These are phyloP conservation scores for Mellivora capensis DNA, from an alignment of 2,113 vertebrate species.

Conservation along the genomic window DNA sequence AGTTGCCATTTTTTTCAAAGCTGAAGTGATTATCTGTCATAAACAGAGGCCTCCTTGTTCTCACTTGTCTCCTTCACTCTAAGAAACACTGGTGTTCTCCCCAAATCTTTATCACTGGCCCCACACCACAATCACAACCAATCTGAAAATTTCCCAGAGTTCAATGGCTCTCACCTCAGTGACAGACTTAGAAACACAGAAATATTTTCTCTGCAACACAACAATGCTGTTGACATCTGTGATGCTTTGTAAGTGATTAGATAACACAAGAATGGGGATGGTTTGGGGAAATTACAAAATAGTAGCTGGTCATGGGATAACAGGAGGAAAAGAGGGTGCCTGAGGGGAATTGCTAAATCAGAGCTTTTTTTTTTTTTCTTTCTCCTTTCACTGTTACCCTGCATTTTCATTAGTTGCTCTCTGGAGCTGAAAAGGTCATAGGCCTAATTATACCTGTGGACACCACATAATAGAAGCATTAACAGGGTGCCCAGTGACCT, in stretches of 20 bases:
- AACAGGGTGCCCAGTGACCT: background rate
- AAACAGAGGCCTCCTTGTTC: conserved; percentile 5
- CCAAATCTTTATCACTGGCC: background rate
- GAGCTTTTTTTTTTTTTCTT: background rate
- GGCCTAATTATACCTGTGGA: conserved; percentile 54
- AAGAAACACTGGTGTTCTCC: background rate
- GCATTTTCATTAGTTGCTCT: conserved; percentile 35
- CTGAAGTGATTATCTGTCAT: background rate
- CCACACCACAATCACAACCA: background rate
- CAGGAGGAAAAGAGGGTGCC: background rate
- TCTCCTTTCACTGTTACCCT: background rate
- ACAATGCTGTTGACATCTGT: background rate
- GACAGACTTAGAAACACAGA: background rate
- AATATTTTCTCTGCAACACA: conserved; percentile 13
- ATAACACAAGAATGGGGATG: background rate
- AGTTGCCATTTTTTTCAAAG: background rate
- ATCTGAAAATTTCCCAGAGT: background rate
- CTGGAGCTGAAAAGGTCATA: conserved; percentile 37
- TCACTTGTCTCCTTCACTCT: background rate
- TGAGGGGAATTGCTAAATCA: background rate
- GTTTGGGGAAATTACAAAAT: background rate
- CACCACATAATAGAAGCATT: conserved; percentile 34
- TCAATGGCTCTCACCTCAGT: background rate
- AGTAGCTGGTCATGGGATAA: background rate
- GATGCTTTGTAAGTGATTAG: background rate